A percentile compares a stretch with the other conserved stretches of the same genome.
Evolutionary conservation across 2,888 invertebrate species (phyloP).

Genomic region (Dryomyza anilis): DNA sequence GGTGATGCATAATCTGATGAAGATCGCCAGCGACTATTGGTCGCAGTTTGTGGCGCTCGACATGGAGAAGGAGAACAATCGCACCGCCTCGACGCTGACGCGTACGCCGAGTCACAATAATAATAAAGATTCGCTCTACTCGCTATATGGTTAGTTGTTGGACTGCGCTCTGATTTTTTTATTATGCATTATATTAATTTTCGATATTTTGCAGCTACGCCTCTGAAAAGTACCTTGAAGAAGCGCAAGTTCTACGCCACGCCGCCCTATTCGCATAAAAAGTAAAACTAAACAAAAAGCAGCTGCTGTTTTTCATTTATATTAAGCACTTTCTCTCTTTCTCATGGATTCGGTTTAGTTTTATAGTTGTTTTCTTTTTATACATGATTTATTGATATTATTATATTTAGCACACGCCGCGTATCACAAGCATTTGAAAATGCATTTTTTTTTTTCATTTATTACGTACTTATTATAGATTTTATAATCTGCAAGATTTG

Average conservation of each 20-base stretch:
- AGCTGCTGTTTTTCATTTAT: neutral
- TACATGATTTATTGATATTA: too few relatives aligned
- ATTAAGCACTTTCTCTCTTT: too few relatives aligned
- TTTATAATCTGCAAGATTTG: too few relatives aligned
- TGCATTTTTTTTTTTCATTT: too few relatives aligned
- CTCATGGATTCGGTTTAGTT: neutral
- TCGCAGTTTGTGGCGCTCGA: constrained; percentile 51
- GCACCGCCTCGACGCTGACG: constrained; percentile 15
- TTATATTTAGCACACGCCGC: too few relatives aligned
- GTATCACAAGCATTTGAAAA: too few relatives aligned
- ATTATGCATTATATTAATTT: neutral
- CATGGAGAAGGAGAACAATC: constrained; percentile 40
- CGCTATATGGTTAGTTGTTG: constrained; percentile 49
- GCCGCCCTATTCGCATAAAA: constrained; percentile 42
- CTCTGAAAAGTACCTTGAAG: constrained; percentile 55
- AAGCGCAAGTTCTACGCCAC: constrained; percentile 57
- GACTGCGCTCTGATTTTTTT: neutral
- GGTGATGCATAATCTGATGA: constrained; percentile 73
- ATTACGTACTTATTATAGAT: too few relatives aligned
- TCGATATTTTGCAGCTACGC: constrained; percentile 48
- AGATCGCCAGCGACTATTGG: constrained; percentile 79
- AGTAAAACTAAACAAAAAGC: neutral
- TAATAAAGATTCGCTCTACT: constrained; percentile 45
- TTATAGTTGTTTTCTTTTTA: too few relatives aligned
- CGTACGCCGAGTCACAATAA: constrained; percentile 41